phyloP scores from a whole-genome alignment of 2,888 invertebrate species.

The Pristionchus entomophagus region DNA sequence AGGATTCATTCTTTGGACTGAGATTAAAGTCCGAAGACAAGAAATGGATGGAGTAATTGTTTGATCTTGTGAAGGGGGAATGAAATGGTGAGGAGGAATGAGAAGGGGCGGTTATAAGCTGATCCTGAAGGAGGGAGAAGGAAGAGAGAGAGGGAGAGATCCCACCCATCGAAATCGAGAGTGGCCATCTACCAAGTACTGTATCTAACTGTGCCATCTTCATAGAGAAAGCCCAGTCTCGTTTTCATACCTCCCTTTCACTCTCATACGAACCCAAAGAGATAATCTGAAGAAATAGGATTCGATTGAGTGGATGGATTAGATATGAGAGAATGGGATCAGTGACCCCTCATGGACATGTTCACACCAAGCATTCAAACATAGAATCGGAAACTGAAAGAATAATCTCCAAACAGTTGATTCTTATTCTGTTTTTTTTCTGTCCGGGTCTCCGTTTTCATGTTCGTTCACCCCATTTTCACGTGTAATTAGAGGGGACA shows the following conservation, averaged over 20 bases:
- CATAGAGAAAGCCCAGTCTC: background rate
- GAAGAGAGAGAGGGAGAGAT: no score
- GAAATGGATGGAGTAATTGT: background rate
- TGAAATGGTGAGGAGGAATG: background rate
- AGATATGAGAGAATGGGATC: background rate
- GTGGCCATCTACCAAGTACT: background rate
- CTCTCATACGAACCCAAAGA: background rate
- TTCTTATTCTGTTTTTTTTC: background rate
- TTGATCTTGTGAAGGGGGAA: background rate
- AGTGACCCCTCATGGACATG: background rate
- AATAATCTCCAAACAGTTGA: no score
- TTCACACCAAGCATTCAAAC: no score
- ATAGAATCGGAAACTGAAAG: no score
- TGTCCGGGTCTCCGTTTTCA: background rate
- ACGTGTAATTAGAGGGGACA: background rate
- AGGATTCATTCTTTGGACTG: background rate
- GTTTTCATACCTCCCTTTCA: background rate
- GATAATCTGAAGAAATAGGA: background rate
- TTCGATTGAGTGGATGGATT: background rate
- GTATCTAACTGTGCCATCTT: slow-evolving; percentile 15
- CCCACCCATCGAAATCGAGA: background rate
- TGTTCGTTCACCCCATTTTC: background rate
- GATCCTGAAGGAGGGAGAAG: background rate
- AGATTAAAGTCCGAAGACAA: background rate
- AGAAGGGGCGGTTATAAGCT: background rate